Percentiles rank a stretch among this genome's conserved stretches.
Conservation (phyloP, 2,113 vertebrate species). For the Spea bombifrons region DNA sequence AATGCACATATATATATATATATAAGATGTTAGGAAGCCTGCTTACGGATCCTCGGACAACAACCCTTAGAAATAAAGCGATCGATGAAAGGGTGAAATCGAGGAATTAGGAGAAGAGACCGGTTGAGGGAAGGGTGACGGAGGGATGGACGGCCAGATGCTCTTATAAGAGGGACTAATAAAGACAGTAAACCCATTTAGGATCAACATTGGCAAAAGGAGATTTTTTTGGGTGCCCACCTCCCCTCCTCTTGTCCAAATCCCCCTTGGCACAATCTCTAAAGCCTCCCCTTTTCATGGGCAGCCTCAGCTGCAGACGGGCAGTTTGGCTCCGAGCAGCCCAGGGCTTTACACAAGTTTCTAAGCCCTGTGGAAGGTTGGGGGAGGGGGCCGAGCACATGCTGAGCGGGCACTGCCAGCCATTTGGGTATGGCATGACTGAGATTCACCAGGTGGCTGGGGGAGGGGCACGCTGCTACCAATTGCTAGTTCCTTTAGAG, state of each 20-base stretch:
- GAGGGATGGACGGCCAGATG: neutral
- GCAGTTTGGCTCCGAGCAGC: conserved; percentile 40
- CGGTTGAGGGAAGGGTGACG: neutral
- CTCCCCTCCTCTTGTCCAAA: conserved; percentile 37
- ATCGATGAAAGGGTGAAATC: neutral
- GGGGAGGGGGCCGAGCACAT: conserved; percentile 31
- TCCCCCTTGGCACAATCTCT: conserved; percentile 34
- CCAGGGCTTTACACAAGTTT: conserved; percentile 39
- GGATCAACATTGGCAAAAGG: conserved; percentile 31
- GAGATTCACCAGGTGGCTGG: conserved; percentile 46
- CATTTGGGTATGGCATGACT: conserved; percentile 45
- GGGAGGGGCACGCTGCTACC: conserved; percentile 36
- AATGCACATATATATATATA: too few species aligned
- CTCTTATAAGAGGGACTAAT: neutral
- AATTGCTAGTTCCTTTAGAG: conserved; percentile 29
- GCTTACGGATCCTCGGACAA: too few species aligned
- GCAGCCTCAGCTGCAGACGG: conserved; percentile 46
- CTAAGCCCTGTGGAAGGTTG: conserved; percentile 40
- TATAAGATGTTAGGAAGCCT: too few species aligned
- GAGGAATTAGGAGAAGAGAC: neutral
- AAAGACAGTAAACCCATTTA: conserved; percentile 32
- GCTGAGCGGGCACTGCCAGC: conserved; percentile 47
- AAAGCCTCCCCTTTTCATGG: conserved; percentile 20
- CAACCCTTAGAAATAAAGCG: neutral
- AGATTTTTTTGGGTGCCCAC: conserved; percentile 30